Conservation (phyloP, 2,113 vertebrate species). For the Jaculus jaculus region DNA sequence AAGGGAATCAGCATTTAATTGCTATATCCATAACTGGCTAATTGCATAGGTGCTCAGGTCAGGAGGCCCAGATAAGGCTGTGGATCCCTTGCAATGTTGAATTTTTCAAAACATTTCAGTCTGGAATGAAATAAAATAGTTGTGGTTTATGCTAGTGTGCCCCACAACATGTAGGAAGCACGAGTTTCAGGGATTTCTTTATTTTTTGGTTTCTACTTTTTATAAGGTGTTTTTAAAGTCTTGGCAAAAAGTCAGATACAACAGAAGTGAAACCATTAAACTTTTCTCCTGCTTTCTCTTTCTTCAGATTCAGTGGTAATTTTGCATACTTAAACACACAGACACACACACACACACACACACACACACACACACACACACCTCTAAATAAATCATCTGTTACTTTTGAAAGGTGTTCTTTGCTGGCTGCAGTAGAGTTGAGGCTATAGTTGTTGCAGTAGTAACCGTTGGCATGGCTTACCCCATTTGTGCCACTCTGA, state of each 20-base stretch:
- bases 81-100: conserved; percentile 30
- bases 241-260: conserved; percentile 57
- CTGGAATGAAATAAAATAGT: conserved; percentile 52
- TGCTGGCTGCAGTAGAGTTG: background rate
- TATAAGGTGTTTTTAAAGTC: conserved; percentile 52
- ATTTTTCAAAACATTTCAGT: background rate
- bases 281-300: conserved; percentile 49
- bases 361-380: background rate
- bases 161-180: conserved; percentile 26
- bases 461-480: background rate
- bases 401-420: conserved; percentile 28
- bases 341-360: background rate
- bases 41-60: conserved; percentile 37
- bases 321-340: background rate
- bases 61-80: background rate
- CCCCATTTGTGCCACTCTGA: background rate
- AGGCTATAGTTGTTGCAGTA: background rate
- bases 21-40: conserved; percentile 23
- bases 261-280: conserved; percentile 54
- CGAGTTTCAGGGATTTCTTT: conserved; percentile 60
- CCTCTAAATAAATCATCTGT: background rate
- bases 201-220: conserved; percentile 57
- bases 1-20: conserved; percentile 25
- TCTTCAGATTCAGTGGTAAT: conserved; percentile 24
- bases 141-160: conserved; percentile 51